These are phyloP conservation scores for Papilio helenus DNA, from an alignment of 1,140 invertebrate species.

Conservation along the genomic window DNA sequence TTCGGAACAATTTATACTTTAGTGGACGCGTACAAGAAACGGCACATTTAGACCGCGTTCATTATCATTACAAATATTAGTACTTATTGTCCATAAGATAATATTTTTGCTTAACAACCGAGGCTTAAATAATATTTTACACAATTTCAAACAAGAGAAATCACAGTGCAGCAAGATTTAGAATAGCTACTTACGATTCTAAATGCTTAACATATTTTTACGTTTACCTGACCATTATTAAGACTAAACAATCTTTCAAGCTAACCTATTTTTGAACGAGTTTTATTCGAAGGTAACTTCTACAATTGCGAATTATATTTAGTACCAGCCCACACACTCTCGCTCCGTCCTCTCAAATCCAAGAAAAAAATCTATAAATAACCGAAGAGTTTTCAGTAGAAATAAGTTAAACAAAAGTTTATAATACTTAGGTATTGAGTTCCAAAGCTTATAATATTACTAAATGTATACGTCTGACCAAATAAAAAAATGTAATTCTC, in stretches of 20 bases:
- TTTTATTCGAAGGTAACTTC: background rate
- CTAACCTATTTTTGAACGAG: too few relatives aligned
- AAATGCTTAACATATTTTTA: too few relatives aligned
- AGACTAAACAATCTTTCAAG: too few relatives aligned
- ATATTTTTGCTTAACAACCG: background rate
- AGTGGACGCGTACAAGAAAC: conserved; percentile 46
- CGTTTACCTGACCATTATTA: too few relatives aligned
- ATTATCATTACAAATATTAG: conserved; percentile 19
- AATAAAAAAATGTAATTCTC: too few relatives aligned
- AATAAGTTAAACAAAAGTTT: too few relatives aligned
- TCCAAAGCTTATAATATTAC: background rate
- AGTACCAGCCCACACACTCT: background rate
- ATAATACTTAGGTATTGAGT: background rate
- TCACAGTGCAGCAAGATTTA: background rate
- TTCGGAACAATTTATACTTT: conserved; percentile 53
- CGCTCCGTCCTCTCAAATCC: background rate
- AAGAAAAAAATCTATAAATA: background rate
- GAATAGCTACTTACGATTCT: too few relatives aligned
- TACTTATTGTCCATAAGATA: background rate
- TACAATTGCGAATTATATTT: background rate
- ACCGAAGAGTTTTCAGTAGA: background rate
- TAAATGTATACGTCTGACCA: too few relatives aligned
- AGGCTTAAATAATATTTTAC: background rate
- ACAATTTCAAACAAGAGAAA: background rate
- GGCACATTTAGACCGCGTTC: conserved; percentile 45